A percentile compares a stretch with the other conserved stretches of the same genome.
Conservation (phyloP, 2,113 vertebrate genomes). For the Pipa parva region DNA sequence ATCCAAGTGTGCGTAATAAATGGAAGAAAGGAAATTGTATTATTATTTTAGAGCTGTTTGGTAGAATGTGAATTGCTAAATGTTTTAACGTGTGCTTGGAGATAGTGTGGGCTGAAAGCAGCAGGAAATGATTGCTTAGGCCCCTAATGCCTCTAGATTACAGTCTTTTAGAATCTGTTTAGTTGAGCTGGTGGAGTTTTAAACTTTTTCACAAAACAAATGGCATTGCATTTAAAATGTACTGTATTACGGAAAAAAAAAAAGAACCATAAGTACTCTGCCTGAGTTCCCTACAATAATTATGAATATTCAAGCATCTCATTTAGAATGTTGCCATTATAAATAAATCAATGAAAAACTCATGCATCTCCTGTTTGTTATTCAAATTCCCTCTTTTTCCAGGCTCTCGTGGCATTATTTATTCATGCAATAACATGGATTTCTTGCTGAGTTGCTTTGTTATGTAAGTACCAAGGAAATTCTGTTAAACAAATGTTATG, state of each 20-base stretch:
- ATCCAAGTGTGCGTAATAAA: slow-evolving; percentile 40
- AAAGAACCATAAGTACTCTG: slow-evolving; percentile 50
- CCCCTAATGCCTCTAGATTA: slow-evolving; percentile 50
- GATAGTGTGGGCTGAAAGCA: slow-evolving; percentile 44
- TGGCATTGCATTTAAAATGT: slow-evolving; percentile 45
- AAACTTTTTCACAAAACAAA: slow-evolving; percentile 50
- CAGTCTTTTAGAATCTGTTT: slow-evolving; percentile 47
- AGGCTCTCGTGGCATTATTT: slow-evolving; percentile 48
- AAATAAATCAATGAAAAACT: slow-evolving; percentile 51
- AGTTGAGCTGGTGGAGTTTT: slow-evolving; percentile 45
- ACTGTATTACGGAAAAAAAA: slow-evolving; percentile 32
- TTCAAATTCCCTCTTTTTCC: slow-evolving; percentile 48
- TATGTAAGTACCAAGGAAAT: slow-evolving; percentile 50
- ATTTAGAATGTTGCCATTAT: slow-evolving; percentile 52
- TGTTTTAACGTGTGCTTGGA: slow-evolving; percentile 34
- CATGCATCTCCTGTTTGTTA: slow-evolving; percentile 53
- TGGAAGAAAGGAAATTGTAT: slow-evolving; percentile 45
- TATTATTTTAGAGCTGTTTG: slow-evolving; percentile 47
- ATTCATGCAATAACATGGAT: slow-evolving; percentile 56
- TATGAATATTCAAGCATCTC: slow-evolving; percentile 50
- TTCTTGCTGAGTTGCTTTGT: slow-evolving; percentile 51
- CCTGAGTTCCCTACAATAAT: slow-evolving; percentile 46
- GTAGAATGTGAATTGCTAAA: slow-evolving; percentile 33
- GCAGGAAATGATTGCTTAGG: slow-evolving; percentile 48
- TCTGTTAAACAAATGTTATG: slow-evolving; percentile 47